Base-by-base conservation (phyloP, 2,113 vertebrate genomes). In the Cyanoderma ruficeps region DNA sequence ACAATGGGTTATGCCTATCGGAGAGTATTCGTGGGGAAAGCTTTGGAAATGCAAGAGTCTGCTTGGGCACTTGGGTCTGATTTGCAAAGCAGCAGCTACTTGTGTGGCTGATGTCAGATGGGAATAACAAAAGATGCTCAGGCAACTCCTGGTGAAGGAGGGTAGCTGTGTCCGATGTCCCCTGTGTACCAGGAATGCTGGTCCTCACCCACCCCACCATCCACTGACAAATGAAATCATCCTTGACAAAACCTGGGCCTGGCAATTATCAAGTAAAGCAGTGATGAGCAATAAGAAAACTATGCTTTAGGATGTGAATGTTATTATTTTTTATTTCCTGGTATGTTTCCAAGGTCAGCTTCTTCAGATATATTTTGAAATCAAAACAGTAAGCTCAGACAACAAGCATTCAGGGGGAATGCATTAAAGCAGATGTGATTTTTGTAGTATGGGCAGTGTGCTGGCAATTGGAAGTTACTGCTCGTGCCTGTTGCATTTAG, bases 311-410 rank as follows among this genome's bases (percentile, higher is more conserved):
- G 63, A 87, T 65, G 53, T 61, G 70, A 72, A 82, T 87, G 61
- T 68, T 91, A 6, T 64, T 64, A 41, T 47, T 81, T 88, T 56
- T 64, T 86, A 65, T 69, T 56, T 85, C 13, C 42, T 90, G 67
- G 30, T 80, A 39, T 50, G 27, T 70, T 88, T 93, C 64, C 79
- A 78, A 95, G 83, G 93, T 83, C 90, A 86, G 42, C 39, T 91
- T 90, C 60, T 90, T 72, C 75, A 92, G 82, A 77, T 59, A 55
- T 23, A 20, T 83, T 87, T 79, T 85, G 75, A 88, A 95, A 97
- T 83, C 65, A 67, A 85, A 93, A 76, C 7, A 93, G 49, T 76
- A 91, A 86, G 70, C 71, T 88, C 87, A 74, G 60, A 52, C 35
- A 91, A 33, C 22, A 68, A 86, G 63, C 46, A 69, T 94, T 80